Evolutionary conservation across 1,140 invertebrate species (phyloP).

Genomic region (Dendroctonus valens): DNA sequence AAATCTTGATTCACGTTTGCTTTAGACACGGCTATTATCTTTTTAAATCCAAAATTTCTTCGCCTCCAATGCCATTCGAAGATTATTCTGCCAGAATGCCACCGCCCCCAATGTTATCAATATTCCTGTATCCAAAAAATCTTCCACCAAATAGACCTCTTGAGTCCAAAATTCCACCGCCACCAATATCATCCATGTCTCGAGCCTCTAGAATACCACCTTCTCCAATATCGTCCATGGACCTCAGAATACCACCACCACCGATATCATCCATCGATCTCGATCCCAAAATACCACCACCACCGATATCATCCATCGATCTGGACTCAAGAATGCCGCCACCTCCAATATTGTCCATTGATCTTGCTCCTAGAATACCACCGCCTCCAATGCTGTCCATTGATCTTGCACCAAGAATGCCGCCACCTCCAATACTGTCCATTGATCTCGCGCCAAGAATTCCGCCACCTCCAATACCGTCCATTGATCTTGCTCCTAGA

Average conservation of each 20-base stretch:
- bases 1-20: too few relatives aligned
- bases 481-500: constrained; percentile 14
- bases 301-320: constrained; percentile 13
- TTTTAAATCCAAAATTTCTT: constrained; percentile 22
- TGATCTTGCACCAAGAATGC: constrained; percentile 8
- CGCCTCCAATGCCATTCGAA: constrained; percentile 29
- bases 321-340: background rate
- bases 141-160: constrained; percentile 33
- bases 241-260: constrained; percentile 12
- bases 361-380: constrained; percentile 9
- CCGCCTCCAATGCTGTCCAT: constrained; percentile 21
- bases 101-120: constrained; percentile 33
- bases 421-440: constrained; percentile 24
- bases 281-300: constrained; percentile 18
- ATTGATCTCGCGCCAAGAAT: constrained; percentile 23
- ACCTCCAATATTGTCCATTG: constrained; percentile 10
- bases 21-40: too few relatives aligned
- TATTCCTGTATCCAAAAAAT: constrained; percentile 14
- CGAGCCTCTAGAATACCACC: constrained; percentile 29
- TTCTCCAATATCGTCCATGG: constrained; percentile 28
- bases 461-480: constrained; percentile 18
- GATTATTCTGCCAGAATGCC: constrained; percentile 19
- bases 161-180: constrained; percentile 17
- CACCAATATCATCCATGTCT: constrained; percentile 26
- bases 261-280: constrained; percentile 22